Evolutionary conservation across 2,888 invertebrate genomes (phyloP), one percentile per base, ranked within the genome.

Genomic region (Argyra leucocephala): DNA sequence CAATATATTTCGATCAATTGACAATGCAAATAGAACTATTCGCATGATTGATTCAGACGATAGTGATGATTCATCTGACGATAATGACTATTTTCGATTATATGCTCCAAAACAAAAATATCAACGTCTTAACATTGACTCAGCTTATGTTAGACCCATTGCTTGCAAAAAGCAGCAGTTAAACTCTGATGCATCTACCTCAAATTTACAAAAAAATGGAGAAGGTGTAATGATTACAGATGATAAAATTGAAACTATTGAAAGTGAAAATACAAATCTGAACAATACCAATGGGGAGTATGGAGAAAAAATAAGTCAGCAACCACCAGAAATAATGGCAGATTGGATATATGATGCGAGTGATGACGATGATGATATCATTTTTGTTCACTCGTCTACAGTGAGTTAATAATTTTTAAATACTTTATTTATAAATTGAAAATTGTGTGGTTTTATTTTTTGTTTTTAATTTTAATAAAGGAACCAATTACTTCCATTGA

Each of bases 291-390:
- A 48, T 18, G 31, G 12, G n/a, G 31, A 31, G 12, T 10, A 7
- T 12, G 12, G 31, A 31, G 31, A 48, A 48, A 48, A 15, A 18
- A 5, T 18, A 5, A 48, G 15, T 23, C n/a, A 22, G 4, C 23
- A 23, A 4, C 59, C 23, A n/a, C 90, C 90, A 0, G 90, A 90
- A 76, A 79, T 90, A 66, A 90, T 90, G 76, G 78, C 90, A 60
- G 89, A 90, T 76, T 90, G 90, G 86, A 82, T 88, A 0, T 85
- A 85, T 1, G 82, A 82, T 69, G 84, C 85, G 9, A 85, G 85
- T 63, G 82, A 80, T 57, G 83, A 82, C 67, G 87, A 87, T 72
- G 88, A 87, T 70, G 87, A 86, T 74, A 84, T 79, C 7, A 78
- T 79, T 10, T 79, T 78, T 71, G 78, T 80, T 15, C 78, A 79